Evolutionary conservation across 2,888 invertebrate genomes (phyloP), one percentile per base, ranked within the genome.

Genomic region (Trissolcus brochymenae): DNA sequence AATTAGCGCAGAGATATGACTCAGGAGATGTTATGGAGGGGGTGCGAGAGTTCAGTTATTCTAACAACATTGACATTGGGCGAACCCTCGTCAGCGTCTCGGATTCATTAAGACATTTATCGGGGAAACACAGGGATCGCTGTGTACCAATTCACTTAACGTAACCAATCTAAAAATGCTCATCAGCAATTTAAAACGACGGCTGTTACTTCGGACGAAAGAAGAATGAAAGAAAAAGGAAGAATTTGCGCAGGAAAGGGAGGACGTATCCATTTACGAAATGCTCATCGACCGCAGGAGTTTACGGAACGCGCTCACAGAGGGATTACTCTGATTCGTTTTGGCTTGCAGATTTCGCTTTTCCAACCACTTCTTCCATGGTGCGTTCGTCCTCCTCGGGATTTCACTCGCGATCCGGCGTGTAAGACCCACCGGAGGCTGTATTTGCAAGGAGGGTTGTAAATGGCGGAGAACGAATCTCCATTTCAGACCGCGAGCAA

Each of bases 131-230:
- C 87, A 86, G 84, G 75, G 84, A 83, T 83, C 84, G 80, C 80
- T 81, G 76, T 87, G 86, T 87, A 88, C 86, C 88, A 88, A 88
- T 88, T 86, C 88, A 88, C 88, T 88, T 88, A 88, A 88, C 85
- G 86, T 84, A 85, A 86, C 87, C 87, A 87, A 88, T 88, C 86
- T 87, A 86, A 88, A 88, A 88, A 87, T 87, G 86, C 88, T 88
- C 88, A 89, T 89, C 88, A 87, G 88, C 88, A 89, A 88, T 88
- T 88, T 88, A 89, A 88, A 89, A 81, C 85, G 85, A 83, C 82
- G 61, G 25, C 51, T 43, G 55, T 65, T 51, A 68, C 21, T 59
- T 56, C 66, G 51, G 41, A 43, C 25, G 66, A 57, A 66, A 61
- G 60, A 60, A 49, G 14, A 43, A 64, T 35, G 7, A 11, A 35